These are phyloP conservation scores for Hyphantria cunea DNA, from an alignment of 1,140 invertebrate species.

Conservation along the genomic window DNA sequence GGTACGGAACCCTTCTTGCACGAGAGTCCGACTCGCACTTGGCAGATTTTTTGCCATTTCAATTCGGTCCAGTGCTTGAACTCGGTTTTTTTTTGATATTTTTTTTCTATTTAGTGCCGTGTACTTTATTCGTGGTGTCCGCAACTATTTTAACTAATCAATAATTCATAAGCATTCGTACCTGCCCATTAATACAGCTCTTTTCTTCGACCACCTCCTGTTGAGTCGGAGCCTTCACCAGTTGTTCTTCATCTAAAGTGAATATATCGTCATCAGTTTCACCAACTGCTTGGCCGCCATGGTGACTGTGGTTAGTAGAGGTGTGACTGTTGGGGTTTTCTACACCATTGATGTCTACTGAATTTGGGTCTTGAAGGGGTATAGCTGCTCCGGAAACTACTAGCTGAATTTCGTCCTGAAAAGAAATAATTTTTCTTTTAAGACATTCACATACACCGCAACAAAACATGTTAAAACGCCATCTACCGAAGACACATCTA, in stretches of 20 bases:
- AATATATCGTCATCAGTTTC: slow-evolving; percentile 67
- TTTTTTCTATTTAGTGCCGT: no score
- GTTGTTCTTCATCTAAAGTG: slow-evolving; percentile 65
- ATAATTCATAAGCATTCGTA: slow-evolving; percentile 15
- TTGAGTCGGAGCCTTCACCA: slow-evolving; percentile 33
- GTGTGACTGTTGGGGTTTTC: not conserved
- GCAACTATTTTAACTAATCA: no score
- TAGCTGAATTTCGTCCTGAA: slow-evolving; percentile 93
- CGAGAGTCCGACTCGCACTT: no score
- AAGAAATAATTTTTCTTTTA: slow-evolving; percentile 1
- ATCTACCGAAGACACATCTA: no score
- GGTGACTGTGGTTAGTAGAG: slow-evolving; percentile 2
- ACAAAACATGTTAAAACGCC: no score
- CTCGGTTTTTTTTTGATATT: no score
- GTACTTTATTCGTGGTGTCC: no score
- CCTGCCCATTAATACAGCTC: slow-evolving; percentile 43
- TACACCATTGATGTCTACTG: slow-evolving; percentile 39
- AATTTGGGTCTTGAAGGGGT: slow-evolving; percentile 50
- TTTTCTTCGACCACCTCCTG: slow-evolving; percentile 50
- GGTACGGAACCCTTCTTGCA: no score
- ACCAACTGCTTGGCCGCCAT: slow-evolving; percentile 12
- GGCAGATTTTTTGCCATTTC: no score
- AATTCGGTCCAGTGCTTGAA: no score
- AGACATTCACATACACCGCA: no score
- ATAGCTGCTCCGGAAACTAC: slow-evolving; percentile 76